Conservation (phyloP, 2,113 vertebrate genomes). For the Etheostoma cragini region DNA sequence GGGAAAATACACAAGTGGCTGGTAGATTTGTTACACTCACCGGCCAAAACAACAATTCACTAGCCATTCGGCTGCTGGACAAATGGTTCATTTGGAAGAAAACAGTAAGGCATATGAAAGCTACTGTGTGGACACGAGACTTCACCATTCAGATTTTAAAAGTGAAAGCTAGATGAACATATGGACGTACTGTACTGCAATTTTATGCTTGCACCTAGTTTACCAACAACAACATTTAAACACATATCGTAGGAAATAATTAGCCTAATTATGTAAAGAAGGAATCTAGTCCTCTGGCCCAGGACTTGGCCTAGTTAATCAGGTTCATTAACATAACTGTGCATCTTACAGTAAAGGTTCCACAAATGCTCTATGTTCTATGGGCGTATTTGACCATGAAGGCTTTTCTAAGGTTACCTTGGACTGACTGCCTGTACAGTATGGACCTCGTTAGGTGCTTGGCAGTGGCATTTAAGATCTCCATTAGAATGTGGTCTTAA, state of each 20-base stretch:
- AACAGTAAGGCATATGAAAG: neutral
- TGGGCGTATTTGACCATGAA: neutral
- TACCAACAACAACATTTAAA: neutral
- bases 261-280: neutral
- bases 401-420: neutral
- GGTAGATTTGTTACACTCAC: too few relatives aligned
- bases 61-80: too few relatives aligned
- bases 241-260: neutral
- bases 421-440: too few relatives aligned
- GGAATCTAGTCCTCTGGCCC: neutral
- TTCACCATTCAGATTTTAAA: too few relatives aligned
- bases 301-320: constrained; percentile 26
- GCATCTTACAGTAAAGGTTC: constrained; percentile 7
- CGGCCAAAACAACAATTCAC: too few relatives aligned
- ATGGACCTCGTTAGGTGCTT: neutral
- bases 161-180: neutral
- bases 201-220: neutral
- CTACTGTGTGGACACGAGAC: neutral
- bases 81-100: too few relatives aligned
- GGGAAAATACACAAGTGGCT: too few relatives aligned
- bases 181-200: neutral
- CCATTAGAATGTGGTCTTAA: neutral
- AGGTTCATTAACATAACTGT: constrained; percentile 10
- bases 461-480: neutral
- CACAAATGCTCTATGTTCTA: neutral